phyloP scores from a whole-genome alignment of 2,888 invertebrate genomes.

The Allygus modestus region DNA sequence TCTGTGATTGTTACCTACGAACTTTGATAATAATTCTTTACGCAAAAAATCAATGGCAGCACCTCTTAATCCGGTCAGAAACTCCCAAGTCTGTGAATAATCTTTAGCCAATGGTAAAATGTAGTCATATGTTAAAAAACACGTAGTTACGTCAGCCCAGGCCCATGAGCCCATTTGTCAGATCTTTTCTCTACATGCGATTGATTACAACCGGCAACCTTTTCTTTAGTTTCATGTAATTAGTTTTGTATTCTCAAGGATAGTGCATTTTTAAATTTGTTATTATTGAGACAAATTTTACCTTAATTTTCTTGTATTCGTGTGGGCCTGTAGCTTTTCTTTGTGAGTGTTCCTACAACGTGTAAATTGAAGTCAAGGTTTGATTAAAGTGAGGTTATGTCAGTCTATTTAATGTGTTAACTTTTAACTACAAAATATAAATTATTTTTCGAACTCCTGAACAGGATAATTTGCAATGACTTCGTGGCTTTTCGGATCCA shows the following conservation, averaged over 20 bases:
- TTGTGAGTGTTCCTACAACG: neutral
- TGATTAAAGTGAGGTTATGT: neutral
- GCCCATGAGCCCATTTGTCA: neutral
- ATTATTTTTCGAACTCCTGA: neutral
- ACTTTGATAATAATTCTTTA: too few relatives aligned
- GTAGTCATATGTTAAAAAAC: too few relatives aligned
- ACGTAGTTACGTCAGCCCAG: too few relatives aligned
- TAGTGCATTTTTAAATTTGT: neutral
- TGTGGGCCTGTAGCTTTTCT: neutral
- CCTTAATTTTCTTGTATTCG: too few relatives aligned
- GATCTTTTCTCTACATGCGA: neutral
- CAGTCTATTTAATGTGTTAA: neutral
- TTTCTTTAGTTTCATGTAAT: neutral
- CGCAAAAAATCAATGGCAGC: too few relatives aligned
- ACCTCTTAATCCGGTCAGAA: too few relatives aligned
- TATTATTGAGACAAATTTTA: neutral
- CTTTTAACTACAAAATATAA: neutral
- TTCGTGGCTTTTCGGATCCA: conserved; percentile 65
- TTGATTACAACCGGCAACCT: neutral
- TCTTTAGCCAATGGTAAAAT: too few relatives aligned
- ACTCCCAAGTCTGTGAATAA: too few relatives aligned
- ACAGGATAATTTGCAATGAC: conserved; percentile 20
- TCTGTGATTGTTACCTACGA: too few relatives aligned
- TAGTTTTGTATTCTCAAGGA: neutral
- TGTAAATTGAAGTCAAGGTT: neutral